Conservation (phyloP, 2,888 invertebrate species). For the Acheta domesticus region DNA sequence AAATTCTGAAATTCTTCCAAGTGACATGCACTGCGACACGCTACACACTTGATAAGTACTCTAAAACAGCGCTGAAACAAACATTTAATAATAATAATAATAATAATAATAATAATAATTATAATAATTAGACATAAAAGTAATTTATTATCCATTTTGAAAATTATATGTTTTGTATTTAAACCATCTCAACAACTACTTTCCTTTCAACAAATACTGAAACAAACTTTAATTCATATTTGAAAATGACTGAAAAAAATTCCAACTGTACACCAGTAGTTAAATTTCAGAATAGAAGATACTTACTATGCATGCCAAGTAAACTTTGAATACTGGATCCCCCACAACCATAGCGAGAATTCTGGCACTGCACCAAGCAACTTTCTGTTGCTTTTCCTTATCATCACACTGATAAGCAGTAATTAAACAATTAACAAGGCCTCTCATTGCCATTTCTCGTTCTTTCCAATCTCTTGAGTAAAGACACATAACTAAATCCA, state of each 20-base stretch:
- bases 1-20: conserved; percentile 42
- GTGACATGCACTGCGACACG: conserved; percentile 33
- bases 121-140: neutral
- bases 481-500: conserved; percentile 47
- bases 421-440: conserved; percentile 43
- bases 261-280: neutral
- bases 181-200: no score
- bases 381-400: conserved; percentile 39
- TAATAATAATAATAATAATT: conserved; percentile 11
- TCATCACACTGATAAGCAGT: conserved; percentile 30
- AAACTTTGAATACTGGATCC: conserved; percentile 51
- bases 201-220: conserved; percentile 5
- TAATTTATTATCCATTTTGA: neutral
- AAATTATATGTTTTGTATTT: no score
- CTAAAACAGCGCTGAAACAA: conserved; percentile 40
- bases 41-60: conserved; percentile 38
- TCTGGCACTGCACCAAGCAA: conserved; percentile 45
- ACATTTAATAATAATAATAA: neutral
- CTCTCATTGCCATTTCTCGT: conserved; percentile 44
- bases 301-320: conserved; percentile 48
- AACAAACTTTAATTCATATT: neutral
- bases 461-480: conserved; percentile 48
- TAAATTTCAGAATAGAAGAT: neutral
- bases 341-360: conserved; percentile 46
- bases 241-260: no score